phyloP scores from a whole-genome alignment of 2,797 vertebrate species.

The Phoebastria nigripes region DNA sequence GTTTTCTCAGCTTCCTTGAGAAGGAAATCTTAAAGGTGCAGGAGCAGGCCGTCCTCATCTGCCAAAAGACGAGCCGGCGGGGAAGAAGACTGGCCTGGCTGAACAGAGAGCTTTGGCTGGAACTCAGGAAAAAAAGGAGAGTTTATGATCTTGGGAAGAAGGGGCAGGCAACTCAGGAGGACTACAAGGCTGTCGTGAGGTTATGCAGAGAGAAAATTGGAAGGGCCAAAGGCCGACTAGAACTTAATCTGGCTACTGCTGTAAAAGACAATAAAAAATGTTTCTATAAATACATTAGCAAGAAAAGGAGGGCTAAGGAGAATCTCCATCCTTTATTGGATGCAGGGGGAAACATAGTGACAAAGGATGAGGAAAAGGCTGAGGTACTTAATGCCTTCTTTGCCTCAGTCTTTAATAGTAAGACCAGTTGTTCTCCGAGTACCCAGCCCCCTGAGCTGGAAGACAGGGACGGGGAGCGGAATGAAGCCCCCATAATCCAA shows the following conservation, averaged over 20 bases:
- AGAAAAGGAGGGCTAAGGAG: no score
- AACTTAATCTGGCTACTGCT: no score
- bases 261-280: no score
- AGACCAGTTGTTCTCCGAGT: no score
- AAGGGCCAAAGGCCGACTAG: no score
- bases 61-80: accelerated
- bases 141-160: background rate
- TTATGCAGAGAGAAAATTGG: no score
- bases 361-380: background rate
- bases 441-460: background rate
- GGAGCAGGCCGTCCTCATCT: background rate
- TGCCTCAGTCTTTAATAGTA: no score
- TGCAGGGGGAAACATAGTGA: background rate
- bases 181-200: no score
- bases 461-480: background rate
- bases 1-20: background rate
- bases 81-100: background rate
- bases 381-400: background rate
- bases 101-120: background rate
- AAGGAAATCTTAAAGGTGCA: background rate
- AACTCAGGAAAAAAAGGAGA: background rate
- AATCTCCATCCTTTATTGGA: background rate
- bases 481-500: background rate
- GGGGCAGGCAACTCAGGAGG: no score
- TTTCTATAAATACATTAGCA: no score